Base-by-base conservation (phyloP, 2,113 vertebrate genomes). In the Cathartes aura region DNA sequence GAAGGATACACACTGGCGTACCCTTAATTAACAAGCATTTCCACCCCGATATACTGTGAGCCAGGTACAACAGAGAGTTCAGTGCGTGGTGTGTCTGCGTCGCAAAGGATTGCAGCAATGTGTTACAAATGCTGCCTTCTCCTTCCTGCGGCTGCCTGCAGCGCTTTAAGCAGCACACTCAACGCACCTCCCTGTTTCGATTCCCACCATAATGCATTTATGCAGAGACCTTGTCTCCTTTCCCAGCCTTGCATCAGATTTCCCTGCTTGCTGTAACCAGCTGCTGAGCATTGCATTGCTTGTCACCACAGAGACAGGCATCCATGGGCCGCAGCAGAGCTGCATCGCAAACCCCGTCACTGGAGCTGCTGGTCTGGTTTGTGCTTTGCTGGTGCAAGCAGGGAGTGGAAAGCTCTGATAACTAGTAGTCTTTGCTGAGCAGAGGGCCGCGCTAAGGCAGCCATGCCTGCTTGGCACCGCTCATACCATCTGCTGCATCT, bases 111-210 rank as follows among this genome's bases (percentile, higher is more conserved):
- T 29, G n/a, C 56, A 48, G 76, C n/a, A 22, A 12, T 3, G 13
- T 5, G 36, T 36, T 47, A 23, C 15, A 15, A 21, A 42, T 3
- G 26, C 81, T 22, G 73, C 38, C 42, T 58, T 42, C 66, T 27
- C 60, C 8, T 36, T 20, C 36, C 56, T 15, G 29, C 6, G 2
- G 29, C 19, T 42, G 67, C 55, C 63, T 3, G 45, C 66, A 8
- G 19, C 12, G 75, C 34, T 75, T 50, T 30, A 10, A 56, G 29
- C 2, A 45, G 55, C 48, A 19, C 34, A 9, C 45, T 18, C 36
- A 21, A 5, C 0, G 3, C 22, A 6, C 11, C 15, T n/a, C 36
- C 63, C 43, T 6, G 3, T 36, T 58, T 32, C 9, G 0, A 50
- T 60, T 38, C 78, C 40, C 72, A 72, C 71, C 45, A 2, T 12